Base-by-base conservation (phyloP, 2,888 invertebrate genomes). In the Seira ritae region DNA sequence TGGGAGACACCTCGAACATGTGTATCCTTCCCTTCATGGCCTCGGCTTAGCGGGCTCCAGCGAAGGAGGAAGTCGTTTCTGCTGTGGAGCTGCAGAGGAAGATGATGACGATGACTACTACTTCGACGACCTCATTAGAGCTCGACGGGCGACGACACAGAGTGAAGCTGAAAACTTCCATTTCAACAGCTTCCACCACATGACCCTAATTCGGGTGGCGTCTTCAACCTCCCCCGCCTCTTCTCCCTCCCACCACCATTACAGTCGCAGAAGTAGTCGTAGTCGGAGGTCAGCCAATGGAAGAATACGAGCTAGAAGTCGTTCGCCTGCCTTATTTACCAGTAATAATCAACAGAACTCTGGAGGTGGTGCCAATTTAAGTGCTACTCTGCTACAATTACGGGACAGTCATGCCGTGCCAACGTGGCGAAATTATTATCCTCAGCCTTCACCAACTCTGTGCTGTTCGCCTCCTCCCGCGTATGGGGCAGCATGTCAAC, bases 101-200 rank as follows among this genome's bases (percentile, higher is more conserved):
- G 75, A 75, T 37, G 73, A 80, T 19, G 81, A 81, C 19, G 75
- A 81, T 23, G 80, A 80, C 22, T 74, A 19, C 22, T 81, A 81
- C 55, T 71, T 81, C 24, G 75, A 81, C 17, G 75, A 81, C 42
- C 75, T 70, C n/a, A 50, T 24, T 10, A 62, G 62, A 12, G 62
- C 62, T 17, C 1, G 62, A 12, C 19, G 62, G 22, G 50, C 50
- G n/a, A 23, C 37, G 10, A 24, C 37, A 2, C n/a, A 42, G 31
- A 22, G 46, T 15, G 66, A 68, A 42, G 66, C 24, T 31, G 79
- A 79, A 19, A 79, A 67, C 65, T 66, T 50, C 37, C 65, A 50
- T 6, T 65, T 62, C 37, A 67, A 23, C 22, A 46, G 55, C 12
- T 62, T 62, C 22, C 62, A 62, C 12, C 62, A 22, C 62, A 8